phyloP scores from a whole-genome alignment of 1,140 invertebrate genomes.

The Leptestheria dahalacensis region DNA sequence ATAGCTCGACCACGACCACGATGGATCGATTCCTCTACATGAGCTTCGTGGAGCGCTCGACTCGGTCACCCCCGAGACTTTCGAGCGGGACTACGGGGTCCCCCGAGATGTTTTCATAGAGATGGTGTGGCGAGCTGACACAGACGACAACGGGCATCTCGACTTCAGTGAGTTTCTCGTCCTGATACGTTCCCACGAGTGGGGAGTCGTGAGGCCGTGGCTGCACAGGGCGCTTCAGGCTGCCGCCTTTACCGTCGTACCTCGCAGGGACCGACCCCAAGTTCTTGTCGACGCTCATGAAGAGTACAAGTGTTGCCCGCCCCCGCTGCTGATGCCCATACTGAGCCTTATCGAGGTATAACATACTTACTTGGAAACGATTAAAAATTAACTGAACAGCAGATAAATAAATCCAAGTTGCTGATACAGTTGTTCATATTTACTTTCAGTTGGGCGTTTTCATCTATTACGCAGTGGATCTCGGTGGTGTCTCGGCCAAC shows the following conservation, averaged over 20 bases:
- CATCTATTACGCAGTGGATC: conserved; percentile 29
- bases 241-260: conserved; percentile 19
- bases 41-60: not conserved
- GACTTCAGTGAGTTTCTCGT: conserved; percentile 62
- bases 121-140: conserved; percentile 52
- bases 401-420: not conserved
- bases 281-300: conserved; percentile 54
- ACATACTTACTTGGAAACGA: not conserved
- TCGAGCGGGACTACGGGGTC: conserved; percentile 27
- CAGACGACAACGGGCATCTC: conserved; percentile 51
- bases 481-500: conserved; percentile 22
- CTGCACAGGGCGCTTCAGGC: conserved; percentile 16
- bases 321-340: conserved; percentile 64
- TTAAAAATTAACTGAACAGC: too few species aligned
- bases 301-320: conserved; percentile 70
- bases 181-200: conserved; percentile 34
- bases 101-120: conserved; percentile 50
- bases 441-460: conserved; percentile 31
- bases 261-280: conserved; percentile 33
- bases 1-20: conserved; percentile 3
- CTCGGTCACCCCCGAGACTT: not conserved
- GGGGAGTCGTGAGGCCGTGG: conserved; percentile 7
- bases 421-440: not conserved
- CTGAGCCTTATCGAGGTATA: conserved; percentile 32
- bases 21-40: not conserved